Conservation (phyloP, 2,888 invertebrate genomes). For the Disparrhopalites patrizii region DNA sequence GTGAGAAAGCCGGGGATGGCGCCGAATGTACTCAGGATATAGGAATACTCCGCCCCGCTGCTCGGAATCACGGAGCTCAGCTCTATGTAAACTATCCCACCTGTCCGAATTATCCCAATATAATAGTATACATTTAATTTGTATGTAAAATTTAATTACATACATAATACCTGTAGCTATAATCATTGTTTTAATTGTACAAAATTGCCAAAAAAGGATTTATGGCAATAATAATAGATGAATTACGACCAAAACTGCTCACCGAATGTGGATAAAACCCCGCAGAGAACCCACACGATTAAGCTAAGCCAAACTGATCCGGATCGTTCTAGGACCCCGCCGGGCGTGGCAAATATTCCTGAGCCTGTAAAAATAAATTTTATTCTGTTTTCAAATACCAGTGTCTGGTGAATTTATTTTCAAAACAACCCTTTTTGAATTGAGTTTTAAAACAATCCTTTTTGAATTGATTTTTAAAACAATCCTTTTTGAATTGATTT, state of each 20-base stretch:
- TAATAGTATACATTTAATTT: background rate
- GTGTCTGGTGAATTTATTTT: no score
- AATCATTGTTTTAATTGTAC: background rate
- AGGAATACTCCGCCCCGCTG: constrained; percentile 77
- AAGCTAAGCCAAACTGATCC: constrained; percentile 76
- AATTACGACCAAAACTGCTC: background rate
- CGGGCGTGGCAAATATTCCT: constrained; percentile 80
- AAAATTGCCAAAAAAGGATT: background rate
- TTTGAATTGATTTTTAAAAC: no score
- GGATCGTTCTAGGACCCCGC: constrained; percentile 67
- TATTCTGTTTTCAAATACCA: no score
- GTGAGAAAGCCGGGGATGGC: constrained; percentile 71
- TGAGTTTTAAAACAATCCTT: no score
- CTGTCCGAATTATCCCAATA: constrained; percentile 52
- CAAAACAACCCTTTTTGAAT: no score
- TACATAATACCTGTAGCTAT: no score
- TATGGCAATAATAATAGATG: background rate
- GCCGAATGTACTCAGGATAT: constrained; percentile 71
- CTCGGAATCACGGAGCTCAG: constrained; percentile 71
- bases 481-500: no score
- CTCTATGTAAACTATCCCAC: constrained; percentile 75
- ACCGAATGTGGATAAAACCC: constrained; percentile 58
- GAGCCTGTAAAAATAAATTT: constrained; percentile 60
- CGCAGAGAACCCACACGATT: constrained; percentile 72
- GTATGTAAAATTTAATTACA: background rate